Base-by-base conservation (phyloP, 2,888 invertebrate genomes). In the Pristionchus fissidentatus region DNA sequence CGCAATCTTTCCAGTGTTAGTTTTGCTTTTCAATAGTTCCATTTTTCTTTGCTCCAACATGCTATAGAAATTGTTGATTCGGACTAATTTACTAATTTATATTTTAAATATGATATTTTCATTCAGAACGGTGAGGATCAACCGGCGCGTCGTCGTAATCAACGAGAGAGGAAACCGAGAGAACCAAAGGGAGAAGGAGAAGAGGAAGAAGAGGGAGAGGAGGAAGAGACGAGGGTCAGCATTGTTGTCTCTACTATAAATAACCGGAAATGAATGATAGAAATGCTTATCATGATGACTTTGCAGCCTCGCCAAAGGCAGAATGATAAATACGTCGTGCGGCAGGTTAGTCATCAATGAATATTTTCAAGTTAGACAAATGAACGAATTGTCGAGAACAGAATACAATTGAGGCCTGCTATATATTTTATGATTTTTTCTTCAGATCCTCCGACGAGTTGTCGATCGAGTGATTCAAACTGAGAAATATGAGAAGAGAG, bases 41-140 rank as follows among this genome's bases (percentile, higher is more conserved):
- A 26, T 66, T 13, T 66, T 41, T 62, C 15, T 55, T 5, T 19
- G 26, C 26, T 55, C 22, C 22, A 55, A 55, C 4, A 62, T 29
- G 35, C 29, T 32, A 15, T 62, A 29, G 0, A 41, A 73, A 41
- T 8, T 41, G 8, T 41, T 70, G 26, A 41, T 41, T n/a, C n/a
- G n/a, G n/a, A n/a, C n/a, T n/a, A n/a, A 41, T 41, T 41, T 32
- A n/a, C 26, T 22, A 41, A 41, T 10, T 3, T 15, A 4, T 43
- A 43, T 32, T 41, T 15, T 55, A 22, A 55, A 55, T 55, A 55
- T 55, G 5, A 3, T 60, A 0, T 41, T n/a, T n/a, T n/a, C n/a
- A n/a, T n/a, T n/a, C n/a, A 60, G 80, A 41, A 80, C n/a, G 80
- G 80, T 26, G 60, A 80, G n/a, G 80, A 80, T 15, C 41, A 80